Evolutionary conservation across 35 echinoderm and acorn worm genomes (phyloP), one percentile per base, ranked within the genome.

Genomic region (Ptychodera flava): DNA sequence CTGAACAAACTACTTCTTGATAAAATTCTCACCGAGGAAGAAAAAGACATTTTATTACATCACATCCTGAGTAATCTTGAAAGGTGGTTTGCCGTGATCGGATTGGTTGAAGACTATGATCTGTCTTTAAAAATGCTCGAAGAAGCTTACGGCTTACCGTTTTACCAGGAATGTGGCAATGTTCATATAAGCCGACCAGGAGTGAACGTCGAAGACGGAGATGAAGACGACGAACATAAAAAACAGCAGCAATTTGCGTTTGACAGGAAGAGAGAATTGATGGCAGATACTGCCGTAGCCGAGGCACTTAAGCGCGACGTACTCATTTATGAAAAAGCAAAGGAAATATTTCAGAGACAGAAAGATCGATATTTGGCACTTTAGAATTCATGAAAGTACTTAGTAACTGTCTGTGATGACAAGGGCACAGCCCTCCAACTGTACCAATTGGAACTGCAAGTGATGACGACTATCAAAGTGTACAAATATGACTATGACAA

Each of bases 61-160:
- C 30, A 80, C n/a, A 80, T 80, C 32, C 14, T 33, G 32, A 29
- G 30, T 1, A 80, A 30, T 14, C n/a, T 80, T 10, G 79, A 80
- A 80, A 30, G 30, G 10, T 80, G 79, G 79, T 80, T 80, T 80
- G n/a, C 79, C 2, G 79, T 80, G 32, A 33, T 80, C 15, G 79
- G 79, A 22, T 12, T 64, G 45, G 45, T 64, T 64, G 45, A 64
- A 12, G 45, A 64, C 6, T 64, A 64, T 64, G 45, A 64, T 22
- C 45, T 64, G 6, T 64, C 45, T 64, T 22, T 64, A 22, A 64
- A 64, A 22, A 64, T 64, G 45, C 22, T 64, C 6, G 45, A 64
- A 64, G 22, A 64, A 22, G 45, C 45, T 22, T 64, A 64, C 22
- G 45, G 45, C 6, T 64, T 64, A 64, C 45, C 45, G 6, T 64